Conservation (phyloP, 2,113 vertebrate species). For the Prunella fulvescens region DNA sequence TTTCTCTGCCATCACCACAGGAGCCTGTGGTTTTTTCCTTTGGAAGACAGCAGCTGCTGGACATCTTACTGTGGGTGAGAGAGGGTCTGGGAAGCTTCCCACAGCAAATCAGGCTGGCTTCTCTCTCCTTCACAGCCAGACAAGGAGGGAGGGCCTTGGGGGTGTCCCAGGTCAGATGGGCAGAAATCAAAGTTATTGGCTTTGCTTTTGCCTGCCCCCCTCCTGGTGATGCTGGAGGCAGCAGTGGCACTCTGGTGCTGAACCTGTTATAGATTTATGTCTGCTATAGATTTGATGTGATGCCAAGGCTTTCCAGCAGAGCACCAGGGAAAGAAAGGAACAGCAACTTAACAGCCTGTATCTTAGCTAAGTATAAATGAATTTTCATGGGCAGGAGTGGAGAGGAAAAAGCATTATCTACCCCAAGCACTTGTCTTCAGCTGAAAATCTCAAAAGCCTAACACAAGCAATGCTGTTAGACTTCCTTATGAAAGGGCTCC, state of each 20-base stretch:
- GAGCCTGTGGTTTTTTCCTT: rapidly evolving
- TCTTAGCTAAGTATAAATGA: neutral
- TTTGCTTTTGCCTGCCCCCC: rapidly evolving
- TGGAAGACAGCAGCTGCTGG: neutral
- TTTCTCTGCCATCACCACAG: neutral
- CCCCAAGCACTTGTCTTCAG: neutral
- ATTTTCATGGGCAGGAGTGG: neutral
- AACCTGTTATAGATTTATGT: too few relatives aligned
- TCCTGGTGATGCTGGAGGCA: neutral
- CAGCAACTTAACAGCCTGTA: neutral
- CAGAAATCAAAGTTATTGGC: neutral
- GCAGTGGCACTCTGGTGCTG: neutral
- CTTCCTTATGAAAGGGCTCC: neutral
- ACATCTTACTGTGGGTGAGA: rapidly evolving
- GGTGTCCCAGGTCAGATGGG: rapidly evolving
- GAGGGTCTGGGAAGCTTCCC: neutral
- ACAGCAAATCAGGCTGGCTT: neutral
- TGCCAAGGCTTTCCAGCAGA: neutral
- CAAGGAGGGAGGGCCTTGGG: neutral
- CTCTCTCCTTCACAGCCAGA: neutral
- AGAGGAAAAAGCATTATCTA: neutral
- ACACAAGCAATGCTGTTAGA: neutral
- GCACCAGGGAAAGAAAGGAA: neutral
- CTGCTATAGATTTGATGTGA: neutral
- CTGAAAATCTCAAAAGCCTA: neutral